These are phyloP conservation scores for Drosophila stalkeri DNA, from an alignment of 2,888 invertebrate species.

Conservation along the genomic window DNA sequence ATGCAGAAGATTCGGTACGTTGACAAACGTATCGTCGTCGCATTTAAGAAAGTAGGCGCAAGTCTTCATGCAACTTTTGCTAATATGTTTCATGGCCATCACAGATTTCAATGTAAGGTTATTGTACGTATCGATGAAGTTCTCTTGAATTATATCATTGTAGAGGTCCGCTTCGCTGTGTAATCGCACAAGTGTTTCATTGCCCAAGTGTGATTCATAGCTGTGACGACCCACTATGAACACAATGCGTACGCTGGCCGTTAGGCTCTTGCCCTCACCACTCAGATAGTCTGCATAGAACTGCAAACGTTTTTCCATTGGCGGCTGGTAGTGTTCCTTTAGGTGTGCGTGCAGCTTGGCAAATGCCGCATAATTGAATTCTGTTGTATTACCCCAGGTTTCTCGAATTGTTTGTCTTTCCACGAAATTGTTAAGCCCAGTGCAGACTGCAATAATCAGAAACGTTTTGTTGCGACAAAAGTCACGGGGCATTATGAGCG, in stretches of 20 bases:
- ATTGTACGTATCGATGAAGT: constrained; percentile 93
- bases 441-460: constrained; percentile 91
- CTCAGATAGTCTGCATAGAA: constrained; percentile 76
- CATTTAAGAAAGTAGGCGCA: constrained; percentile 92
- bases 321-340: constrained; percentile 78
- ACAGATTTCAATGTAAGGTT: constrained; percentile 94
- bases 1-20: constrained; percentile 89
- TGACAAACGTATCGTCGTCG: constrained; percentile 95
- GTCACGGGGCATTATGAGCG: constrained; percentile 87
- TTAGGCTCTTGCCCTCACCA: constrained; percentile 40
- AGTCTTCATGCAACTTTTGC: constrained; percentile 87
- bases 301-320: constrained; percentile 66
- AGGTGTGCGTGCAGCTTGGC: constrained; percentile 80
- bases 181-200: constrained; percentile 88
- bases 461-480: constrained; percentile 87
- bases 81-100: constrained; percentile 93
- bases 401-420: constrained; percentile 86
- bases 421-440: constrained; percentile 89
- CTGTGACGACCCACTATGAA: constrained; percentile 82
- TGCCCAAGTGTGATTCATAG: constrained; percentile 75
- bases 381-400: constrained; percentile 84
- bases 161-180: constrained; percentile 89
- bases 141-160: constrained; percentile 93
- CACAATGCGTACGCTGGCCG: constrained; percentile 74
- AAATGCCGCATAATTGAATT: constrained; percentile 84